Evolutionary conservation across 35 echinoderm and acorn worm species (phyloP), one percentile per base, ranked within the genome.

Genomic region (Heliocidaris erythrogramma): DNA sequence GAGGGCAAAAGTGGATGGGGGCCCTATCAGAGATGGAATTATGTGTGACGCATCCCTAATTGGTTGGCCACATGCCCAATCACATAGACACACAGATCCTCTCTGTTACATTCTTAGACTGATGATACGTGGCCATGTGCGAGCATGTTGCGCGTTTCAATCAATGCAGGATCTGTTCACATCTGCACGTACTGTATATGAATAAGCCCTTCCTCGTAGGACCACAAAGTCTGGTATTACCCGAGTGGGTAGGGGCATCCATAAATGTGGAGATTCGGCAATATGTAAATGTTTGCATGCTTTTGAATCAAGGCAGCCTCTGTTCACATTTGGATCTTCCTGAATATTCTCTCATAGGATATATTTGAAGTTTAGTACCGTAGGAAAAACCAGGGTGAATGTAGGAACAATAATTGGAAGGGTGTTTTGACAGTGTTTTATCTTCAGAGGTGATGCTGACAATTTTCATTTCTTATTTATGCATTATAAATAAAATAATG

Each of bases 21-120:
- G 65, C 65, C 65, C 65, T n/a, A 17, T 78, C 65, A 27, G 21
- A 78, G 65, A 78, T 78, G 65, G 65, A 78, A 78, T 78, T 78
- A 78, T 78, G 65, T 78, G 65, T 78, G 65, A 78, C 65, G 27
- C 65, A 78, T 78, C 17, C 65, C 65, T 78, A 78, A 78, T 78
- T n/a, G 65, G 65, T 78, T 78, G 65, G 65, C 65, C 65, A 78
- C 65, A 78, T 78, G 65, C 65, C 65, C 65, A 78, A 78, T 78
- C 65, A 78, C 65, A 78, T 78, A 78, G 24, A 78, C 65, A 78
- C 65, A 78, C 65, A 78, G 65, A 78, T 78, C 65, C 65, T 78
- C 65, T 78, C 65, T 78, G 65, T 78, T 24, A 78, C 65, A 78
- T 78, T 78, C 65, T 78, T 24, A 78, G 65, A 78, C 65, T n/a